These are phyloP conservation scores for Caenorhabditis doughertyi DNA, from an alignment of 2,888 invertebrate genomes.

Conservation along the genomic window DNA sequence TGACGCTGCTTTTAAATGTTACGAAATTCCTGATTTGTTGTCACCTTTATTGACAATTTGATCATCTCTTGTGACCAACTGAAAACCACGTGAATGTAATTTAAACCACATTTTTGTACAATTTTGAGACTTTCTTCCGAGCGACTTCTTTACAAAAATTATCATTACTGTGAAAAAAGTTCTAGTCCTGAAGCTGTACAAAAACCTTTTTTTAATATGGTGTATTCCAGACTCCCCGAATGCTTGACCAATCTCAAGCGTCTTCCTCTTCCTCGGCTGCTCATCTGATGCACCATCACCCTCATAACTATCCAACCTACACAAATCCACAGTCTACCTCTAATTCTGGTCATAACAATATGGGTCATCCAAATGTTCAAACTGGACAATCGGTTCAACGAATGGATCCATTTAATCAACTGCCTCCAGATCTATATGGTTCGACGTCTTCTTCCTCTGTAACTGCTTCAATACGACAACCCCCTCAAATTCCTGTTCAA, in stretches of 20 bases:
- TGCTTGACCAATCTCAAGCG: constrained; percentile 51
- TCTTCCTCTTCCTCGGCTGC: constrained; percentile 16
- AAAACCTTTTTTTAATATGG: background rate
- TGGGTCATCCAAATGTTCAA: constrained; percentile 25
- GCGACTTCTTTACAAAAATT: too few relatives aligned
- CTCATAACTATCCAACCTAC: constrained; percentile 46
- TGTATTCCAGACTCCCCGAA: constrained; percentile 38
- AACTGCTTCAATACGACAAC: constrained; percentile 13
- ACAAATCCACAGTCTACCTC: constrained; percentile 10
- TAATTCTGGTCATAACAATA: constrained; percentile 9
- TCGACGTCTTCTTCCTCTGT: constrained; percentile 36
- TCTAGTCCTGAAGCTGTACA: background rate
- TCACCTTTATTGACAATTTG: background rate
- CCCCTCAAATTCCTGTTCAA: constrained; percentile 10
- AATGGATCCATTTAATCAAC: constrained; percentile 50
- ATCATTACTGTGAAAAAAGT: too few relatives aligned
- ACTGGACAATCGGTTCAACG: constrained; percentile 10
- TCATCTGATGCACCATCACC: constrained; percentile 40
- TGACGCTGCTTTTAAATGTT: background rate
- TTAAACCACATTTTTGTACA: background rate
- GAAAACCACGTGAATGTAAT: constrained; percentile 3
- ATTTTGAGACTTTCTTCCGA: too few relatives aligned
- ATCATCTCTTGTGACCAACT: background rate
- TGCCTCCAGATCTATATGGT: constrained; percentile 41
- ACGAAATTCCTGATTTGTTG: background rate